A percentile compares a stretch with the other conserved stretches of the same genome.
Conservation (phyloP, 2,113 vertebrate species). For the Hippoglossus stenolepis region DNA sequence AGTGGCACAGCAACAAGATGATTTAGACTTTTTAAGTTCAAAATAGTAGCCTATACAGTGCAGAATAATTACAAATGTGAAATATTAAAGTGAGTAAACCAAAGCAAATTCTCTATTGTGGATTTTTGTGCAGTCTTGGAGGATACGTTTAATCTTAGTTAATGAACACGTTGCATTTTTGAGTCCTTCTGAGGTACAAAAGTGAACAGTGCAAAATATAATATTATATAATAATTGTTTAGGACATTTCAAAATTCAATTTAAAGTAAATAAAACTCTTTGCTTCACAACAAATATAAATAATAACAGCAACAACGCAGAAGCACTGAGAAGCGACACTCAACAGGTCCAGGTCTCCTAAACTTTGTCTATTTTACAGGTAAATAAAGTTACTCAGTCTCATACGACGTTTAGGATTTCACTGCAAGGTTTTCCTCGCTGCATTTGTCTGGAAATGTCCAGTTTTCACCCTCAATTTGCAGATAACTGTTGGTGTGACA, state of each 20-base stretch:
- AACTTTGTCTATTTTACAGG: background rate
- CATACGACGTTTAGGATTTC: background rate
- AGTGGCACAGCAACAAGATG: background rate
- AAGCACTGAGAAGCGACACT: background rate
- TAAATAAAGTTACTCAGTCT: background rate
- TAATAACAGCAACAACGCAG: no score
- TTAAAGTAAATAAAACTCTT: background rate
- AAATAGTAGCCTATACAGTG: no score
- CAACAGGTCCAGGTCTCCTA: constrained; percentile 37
- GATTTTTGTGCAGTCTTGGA: no score
- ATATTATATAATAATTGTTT: no score
- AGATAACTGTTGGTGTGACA: background rate
- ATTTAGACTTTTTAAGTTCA: no score
- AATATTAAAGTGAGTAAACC: background rate
- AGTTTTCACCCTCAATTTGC: background rate
- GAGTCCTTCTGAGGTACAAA: background rate
- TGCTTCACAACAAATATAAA: background rate
- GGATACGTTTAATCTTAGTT: no score
- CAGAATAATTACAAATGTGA: background rate
- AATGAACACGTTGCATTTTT: background rate
- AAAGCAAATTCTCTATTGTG: background rate
- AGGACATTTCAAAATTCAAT: background rate
- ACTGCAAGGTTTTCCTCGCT: background rate
- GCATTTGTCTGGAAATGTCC: background rate
- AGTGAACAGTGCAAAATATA: no score